Evolutionary conservation across 2,888 invertebrate genomes (phyloP).

Genomic region (Volucella inflata): DNA sequence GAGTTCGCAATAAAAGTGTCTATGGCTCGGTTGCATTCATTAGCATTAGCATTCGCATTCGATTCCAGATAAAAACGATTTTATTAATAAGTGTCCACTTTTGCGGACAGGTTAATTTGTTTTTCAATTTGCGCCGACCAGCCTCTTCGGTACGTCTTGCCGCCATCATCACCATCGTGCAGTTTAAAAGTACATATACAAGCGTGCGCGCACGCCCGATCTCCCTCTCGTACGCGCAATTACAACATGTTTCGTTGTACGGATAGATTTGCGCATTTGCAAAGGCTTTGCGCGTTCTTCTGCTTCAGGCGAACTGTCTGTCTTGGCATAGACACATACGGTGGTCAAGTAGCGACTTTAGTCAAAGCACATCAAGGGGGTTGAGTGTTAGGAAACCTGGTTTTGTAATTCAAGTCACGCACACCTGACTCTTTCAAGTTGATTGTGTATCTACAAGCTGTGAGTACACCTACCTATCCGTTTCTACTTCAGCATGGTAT

Average conservation of each 20-base stretch:
- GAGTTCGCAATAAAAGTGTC: constrained; percentile 73
- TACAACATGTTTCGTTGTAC: constrained; percentile 61
- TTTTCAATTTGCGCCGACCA: constrained; percentile 64
- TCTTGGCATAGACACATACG: constrained; percentile 2
- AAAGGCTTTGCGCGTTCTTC: constrained; percentile 8
- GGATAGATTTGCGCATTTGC: constrained; percentile 1
- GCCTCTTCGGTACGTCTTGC: constrained; percentile 46
- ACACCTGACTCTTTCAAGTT: constrained; percentile 53
- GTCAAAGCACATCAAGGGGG: constrained; percentile 14
- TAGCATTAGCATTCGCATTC: constrained; percentile 70
- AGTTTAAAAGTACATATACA: neutral
- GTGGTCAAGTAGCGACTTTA: constrained; percentile 1
- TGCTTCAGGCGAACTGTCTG: constrained; percentile 49
- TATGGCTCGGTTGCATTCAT: constrained; percentile 60
- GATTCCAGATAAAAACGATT: constrained; percentile 75
- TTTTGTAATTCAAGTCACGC: constrained; percentile 64
- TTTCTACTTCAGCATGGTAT: constrained; percentile 17
- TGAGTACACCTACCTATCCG: no score
- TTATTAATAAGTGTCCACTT: constrained; percentile 75
- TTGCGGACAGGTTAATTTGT: constrained; percentile 73
- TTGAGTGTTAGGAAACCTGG: constrained; percentile 28
- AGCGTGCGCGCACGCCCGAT: constrained; percentile 10
- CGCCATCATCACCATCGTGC: neutral
- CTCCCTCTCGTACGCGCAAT: constrained; percentile 53
- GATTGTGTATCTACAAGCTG: neutral